A percentile compares a stretch with the other conserved stretches of the same genome.
phyloP scores from a whole-genome alignment of 2,797 vertebrate genomes.

The Podarcis lilfordi region DNA sequence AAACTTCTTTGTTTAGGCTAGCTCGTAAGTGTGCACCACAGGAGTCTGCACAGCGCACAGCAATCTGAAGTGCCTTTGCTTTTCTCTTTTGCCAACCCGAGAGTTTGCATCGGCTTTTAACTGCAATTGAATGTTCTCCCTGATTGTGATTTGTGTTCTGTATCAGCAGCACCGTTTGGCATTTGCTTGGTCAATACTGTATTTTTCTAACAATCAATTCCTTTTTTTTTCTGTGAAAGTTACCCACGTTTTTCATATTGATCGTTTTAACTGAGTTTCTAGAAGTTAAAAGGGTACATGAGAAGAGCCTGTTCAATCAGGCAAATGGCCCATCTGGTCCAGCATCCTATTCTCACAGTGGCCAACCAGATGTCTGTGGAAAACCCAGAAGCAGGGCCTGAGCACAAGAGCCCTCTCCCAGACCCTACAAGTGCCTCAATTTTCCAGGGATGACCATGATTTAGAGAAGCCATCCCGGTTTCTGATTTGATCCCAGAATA shows the following conservation, averaged over 20 bases:
- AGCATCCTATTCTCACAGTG: too few species aligned
- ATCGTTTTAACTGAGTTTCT: slow-evolving; percentile 38
- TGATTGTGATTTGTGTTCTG: slow-evolving; percentile 31
- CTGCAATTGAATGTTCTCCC: neutral
- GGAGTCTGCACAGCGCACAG: neutral
- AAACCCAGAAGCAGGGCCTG: too few species aligned
- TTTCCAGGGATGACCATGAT: too few species aligned
- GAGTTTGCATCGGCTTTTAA: neutral
- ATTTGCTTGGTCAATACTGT: slow-evolving; percentile 46
- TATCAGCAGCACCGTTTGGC: slow-evolving; percentile 38
- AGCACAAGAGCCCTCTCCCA: too few species aligned
- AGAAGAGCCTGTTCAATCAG: too few species aligned
- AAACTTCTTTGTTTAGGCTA: neutral
- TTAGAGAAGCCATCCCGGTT: too few species aligned
- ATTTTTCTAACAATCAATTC: slow-evolving; percentile 55
- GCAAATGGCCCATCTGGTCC: too few species aligned
- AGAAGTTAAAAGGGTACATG: neutral
- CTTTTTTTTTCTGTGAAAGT: slow-evolving; percentile 40
- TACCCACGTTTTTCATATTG: slow-evolving; percentile 48
- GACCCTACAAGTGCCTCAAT: too few species aligned
- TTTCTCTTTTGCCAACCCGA: neutral
- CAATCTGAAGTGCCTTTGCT: neutral
- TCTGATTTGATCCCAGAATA: too few species aligned
- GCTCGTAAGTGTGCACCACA: neutral
- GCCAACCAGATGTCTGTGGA: too few species aligned